Conservation (phyloP, 2,113 vertebrate genomes). For the Prunella himalayana region DNA sequence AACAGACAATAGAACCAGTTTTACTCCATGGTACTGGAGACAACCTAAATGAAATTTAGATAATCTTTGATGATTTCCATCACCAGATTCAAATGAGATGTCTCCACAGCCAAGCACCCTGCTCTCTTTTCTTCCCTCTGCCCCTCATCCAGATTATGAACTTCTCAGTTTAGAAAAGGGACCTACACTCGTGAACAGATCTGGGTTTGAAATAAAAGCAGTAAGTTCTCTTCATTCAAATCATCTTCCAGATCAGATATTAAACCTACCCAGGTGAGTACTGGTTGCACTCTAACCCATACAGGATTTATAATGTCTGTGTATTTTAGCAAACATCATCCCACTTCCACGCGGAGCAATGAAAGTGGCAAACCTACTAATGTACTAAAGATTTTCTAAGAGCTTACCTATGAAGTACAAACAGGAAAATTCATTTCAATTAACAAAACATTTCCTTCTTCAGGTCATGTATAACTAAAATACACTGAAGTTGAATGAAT, state of each 20-base stretch:
- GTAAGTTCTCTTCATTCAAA: neutral
- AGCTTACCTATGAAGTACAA: neutral
- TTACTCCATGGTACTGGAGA: neutral
- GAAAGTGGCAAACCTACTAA: neutral
- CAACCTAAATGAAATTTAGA: neutral
- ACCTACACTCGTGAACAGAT: neutral
- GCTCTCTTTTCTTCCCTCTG: neutral
- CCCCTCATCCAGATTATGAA: neutral
- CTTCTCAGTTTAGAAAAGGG: neutral
- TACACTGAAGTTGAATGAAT: neutral
- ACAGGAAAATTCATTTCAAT: neutral
- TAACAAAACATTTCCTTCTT: neutral
- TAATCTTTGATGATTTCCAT: neutral
- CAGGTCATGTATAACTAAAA: neutral
- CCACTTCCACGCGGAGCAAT: neutral
- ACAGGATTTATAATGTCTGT: fast-evolving
- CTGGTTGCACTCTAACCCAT: neutral
- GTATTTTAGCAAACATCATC: neutral
- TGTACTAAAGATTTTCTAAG: neutral
- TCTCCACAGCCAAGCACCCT: neutral
- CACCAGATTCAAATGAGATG: neutral
- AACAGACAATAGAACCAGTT: neutral
- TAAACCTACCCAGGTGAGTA: neutral
- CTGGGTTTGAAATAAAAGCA: neutral
- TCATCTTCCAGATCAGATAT: neutral